Base-by-base conservation (phyloP, 2,113 vertebrate species). In the Columbina picui region DNA sequence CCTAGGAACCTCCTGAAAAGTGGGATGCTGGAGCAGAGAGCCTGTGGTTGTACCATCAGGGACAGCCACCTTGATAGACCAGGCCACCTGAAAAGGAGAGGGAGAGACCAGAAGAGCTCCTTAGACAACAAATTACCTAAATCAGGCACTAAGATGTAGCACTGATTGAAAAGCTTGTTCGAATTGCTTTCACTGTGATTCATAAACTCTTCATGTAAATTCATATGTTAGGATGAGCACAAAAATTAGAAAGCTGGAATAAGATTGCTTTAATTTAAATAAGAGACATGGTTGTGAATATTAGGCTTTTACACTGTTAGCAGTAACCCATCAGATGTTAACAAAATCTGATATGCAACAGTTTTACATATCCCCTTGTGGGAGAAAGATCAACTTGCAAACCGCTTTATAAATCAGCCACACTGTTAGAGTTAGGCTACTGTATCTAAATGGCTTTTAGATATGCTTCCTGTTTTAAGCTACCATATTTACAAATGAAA, bases 361-460 rank as follows among this genome's bases (percentile, higher is more conserved):
- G 97, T 98, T 98, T 98, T 98, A 98, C 97, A 98, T 98, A 98
- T 98, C 97, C 98, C 98, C 98, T 96, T 96, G 97, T 98, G 98
- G 98, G 97, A 98, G 91, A 95, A 97, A 97, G 98, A 98, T 98
- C 98, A 97, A 98, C 98, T 98, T 97, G 98, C 93, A 97, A 98
- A 98, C 97, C 67, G 96, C 97, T 98, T 98, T 97, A 96, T 98
- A 97, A 98, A 98, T 98, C 98, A 97, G 98, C 98, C 91, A 98
- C 98, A 98, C 93, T 98, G 97, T 97, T 97, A 97, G 96, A 98
- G 96, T 97, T 97, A 97, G 98, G 97, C 98, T 96, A 97, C 98
- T 98, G 98, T 98, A 98, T 97, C 98, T 98, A 98, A 98, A 98
- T 98, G 97, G 98, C 98, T 98, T 98, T 98, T 98, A 98, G 98